Evolutionary conservation across 2,797 vertebrate species (phyloP), one percentile per base, ranked within the genome.

Genomic region (Balearica regulorum): DNA sequence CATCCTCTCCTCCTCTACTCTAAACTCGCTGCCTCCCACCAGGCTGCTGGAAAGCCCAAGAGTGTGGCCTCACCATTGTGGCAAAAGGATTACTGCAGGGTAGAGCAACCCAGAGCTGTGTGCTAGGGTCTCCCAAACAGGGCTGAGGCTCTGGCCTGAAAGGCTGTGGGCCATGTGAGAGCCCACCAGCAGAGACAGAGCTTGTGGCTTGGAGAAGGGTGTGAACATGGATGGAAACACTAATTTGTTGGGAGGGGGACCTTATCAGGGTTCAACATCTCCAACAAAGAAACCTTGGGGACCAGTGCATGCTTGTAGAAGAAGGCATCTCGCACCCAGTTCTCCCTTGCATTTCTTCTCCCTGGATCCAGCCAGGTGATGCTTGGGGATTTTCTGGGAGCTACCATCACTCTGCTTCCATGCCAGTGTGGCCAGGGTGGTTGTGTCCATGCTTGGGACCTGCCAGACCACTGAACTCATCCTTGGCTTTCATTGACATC

Each of bases 281-380:
- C 44, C 44, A 73, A 8, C 24, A 68, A 24, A 85, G 49, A 94
- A 85, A 64, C 13, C 9, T 1, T 24, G 49, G 16, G 33, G 29
- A 76, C 29, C 13, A 46, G 17, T 0, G 1, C 3, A 3, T 16
- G 25, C 1, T 3, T 69, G 13, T 26, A 20, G 33, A 31, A 70
- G 53, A 3, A 2, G 7, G 19, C 8, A 60, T 39, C 70, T 61
- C 1, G 0, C 66, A 49, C 6, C 10, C 0, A 0, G 14, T 39
- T 90, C 21, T 90, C 29, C 37, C 1, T 2, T 3, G 0, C 4
- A 6, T 28, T 73, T 95, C 28, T 76, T 44, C 37, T 83, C 69
- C 66, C n/a, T 76, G 65, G 14, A 68, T 83, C 48, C 10, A 77
- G 49, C 3, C 11, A 26, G 22, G 25, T 61, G 72, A 65, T 26